phyloP scores from a whole-genome alignment of 2,113 vertebrate species.

The Guaruba guarouba region DNA sequence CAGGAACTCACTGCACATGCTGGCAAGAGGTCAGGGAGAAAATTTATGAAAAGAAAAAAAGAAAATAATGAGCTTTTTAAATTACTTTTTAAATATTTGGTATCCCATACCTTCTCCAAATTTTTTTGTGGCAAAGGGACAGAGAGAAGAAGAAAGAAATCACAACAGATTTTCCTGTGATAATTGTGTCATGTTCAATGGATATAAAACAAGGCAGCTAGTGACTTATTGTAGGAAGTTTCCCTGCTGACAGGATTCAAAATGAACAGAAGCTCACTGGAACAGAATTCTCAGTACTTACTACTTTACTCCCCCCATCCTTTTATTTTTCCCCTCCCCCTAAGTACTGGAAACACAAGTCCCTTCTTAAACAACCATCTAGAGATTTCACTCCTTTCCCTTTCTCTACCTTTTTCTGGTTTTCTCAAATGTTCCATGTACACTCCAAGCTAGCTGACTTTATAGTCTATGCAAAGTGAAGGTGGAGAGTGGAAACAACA shows the following conservation, averaged over 20 bases:
- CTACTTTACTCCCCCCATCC: not conserved
- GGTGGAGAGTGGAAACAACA: not conserved
- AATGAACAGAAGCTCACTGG: not conserved
- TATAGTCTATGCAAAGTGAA: not conserved
- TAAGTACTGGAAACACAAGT: not conserved
- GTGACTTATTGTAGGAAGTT: not conserved
- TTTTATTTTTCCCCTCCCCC: fast-evolving
- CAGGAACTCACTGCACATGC: constrained; percentile 66
- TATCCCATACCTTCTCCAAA: not conserved
- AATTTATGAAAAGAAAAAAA: constrained; percentile 68
- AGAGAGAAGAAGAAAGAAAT: not conserved
- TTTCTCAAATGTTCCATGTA: not conserved
- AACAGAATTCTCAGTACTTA: not conserved
- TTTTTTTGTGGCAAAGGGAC: not conserved
- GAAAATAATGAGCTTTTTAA: constrained; percentile 13
- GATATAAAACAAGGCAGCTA: not conserved
- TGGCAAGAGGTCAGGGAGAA: constrained; percentile 61
- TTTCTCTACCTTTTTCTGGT: not conserved
- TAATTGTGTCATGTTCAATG: not conserved
- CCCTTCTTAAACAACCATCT: not conserved
- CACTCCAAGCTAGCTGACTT: not conserved
- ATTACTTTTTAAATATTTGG: constrained; percentile 60
- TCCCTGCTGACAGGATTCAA: not conserved
- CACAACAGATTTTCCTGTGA: constrained; percentile 24
- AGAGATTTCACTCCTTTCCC: not conserved